Evolutionary conservation across 2,113 vertebrate genomes (phyloP).

Genomic region (Copsychus sechellarum): DNA sequence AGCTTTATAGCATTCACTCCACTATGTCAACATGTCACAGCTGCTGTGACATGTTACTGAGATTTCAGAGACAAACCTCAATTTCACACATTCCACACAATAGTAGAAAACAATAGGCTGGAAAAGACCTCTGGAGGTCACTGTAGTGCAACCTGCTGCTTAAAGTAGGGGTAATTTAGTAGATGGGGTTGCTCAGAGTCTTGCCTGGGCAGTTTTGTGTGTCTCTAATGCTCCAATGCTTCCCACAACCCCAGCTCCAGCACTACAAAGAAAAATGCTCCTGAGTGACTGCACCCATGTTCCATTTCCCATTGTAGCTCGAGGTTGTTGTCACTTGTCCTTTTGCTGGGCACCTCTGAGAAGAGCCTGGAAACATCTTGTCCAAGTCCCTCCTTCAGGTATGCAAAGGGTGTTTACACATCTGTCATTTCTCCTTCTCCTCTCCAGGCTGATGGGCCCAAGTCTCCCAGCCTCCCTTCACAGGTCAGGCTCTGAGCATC

Average conservation of each 20-base stretch:
- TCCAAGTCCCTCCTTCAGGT: not conserved
- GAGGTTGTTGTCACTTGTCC: fast-evolving
- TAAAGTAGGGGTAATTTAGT: not conserved
- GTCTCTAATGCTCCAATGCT: not conserved
- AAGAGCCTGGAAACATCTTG: not conserved
- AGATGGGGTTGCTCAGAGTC: not conserved
- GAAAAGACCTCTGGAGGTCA: constrained; percentile 63
- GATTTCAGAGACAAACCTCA: not conserved
- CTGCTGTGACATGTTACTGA: not conserved
- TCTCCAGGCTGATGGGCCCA: not conserved
- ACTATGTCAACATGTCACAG: not conserved
- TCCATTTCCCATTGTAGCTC: not conserved
- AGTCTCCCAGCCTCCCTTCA: not conserved
- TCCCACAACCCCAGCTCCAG: not conserved
- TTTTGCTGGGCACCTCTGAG: not conserved
- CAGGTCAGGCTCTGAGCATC: not conserved
- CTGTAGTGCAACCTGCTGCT: constrained; percentile 28
- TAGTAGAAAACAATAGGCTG: not conserved
- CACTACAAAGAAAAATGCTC: not conserved
- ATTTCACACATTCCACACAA: not conserved
- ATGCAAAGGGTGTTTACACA: fast-evolving
- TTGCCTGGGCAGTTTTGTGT: not conserved
- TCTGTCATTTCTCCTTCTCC: not conserved
- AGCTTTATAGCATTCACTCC: not conserved
- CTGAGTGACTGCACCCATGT: not conserved